Evolutionary conservation across 2,888 invertebrate genomes (phyloP), one percentile per base, ranked within the genome.

Genomic region (Ctena decussata): DNA sequence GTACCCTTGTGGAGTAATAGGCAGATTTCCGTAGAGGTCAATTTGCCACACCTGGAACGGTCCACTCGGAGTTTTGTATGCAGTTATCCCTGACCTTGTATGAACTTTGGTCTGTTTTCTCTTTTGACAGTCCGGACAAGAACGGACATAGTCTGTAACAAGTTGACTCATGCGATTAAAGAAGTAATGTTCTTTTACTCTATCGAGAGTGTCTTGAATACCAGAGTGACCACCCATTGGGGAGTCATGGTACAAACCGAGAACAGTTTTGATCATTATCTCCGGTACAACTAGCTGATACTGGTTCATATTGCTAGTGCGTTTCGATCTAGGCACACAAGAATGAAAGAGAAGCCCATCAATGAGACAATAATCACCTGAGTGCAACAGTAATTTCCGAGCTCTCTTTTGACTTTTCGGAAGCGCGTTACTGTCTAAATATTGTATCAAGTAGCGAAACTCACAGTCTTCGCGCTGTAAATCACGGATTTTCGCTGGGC

Each of bases 211-310:
- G 27, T 85, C 78, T 39, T 82, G 75, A 69, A 85, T 82, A 11
- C 85, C 79, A 44, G 72, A 70, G 65, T 85, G 85, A 32, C 76
- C 78, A 21, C 71, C 82, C 37, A 82, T 24, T 6, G 78, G 76
- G 21, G 85, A 82, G 35, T 82, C 85, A 49, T 82, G 82, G 49
- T 79, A 82, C 41, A 81, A 27, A 0, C 46, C 21, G 30, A 85
- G 46, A 39, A 85, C 77, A 21, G 77, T 77, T 32, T 78, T 73
- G 24, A 82, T 53, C 39, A 82, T 41, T 2, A 73, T 41, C 35
- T 80, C 46, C 3, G 84, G 87, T 30, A 87, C 30, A 2, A 82
- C 80, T 24, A 87, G 37, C 41, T 87, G 75, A 80, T 82, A 85
- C 2, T 75, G 30, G 35, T 24, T 41, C 32, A 75, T 73, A 11